Evolutionary conservation across 2,797 vertebrate genomes (phyloP), one percentile per base, ranked within the genome.

Genomic region (Myotis pilosus): DNA sequence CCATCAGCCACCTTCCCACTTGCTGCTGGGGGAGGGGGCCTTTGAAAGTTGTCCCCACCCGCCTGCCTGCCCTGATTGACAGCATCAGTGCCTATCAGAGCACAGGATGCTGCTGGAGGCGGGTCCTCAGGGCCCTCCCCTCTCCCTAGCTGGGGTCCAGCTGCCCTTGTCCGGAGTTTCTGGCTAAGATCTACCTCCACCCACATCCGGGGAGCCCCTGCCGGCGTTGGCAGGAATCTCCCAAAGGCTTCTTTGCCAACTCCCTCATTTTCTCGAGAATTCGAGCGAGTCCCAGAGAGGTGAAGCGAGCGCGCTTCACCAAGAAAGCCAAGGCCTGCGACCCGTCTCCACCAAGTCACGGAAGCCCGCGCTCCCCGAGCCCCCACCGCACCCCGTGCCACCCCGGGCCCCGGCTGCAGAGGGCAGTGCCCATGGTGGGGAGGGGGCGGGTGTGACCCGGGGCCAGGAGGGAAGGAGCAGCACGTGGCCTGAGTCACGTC

Each of bases 341-440:
- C 28, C 20, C 53, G 16, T 60, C 44, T 10, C 9, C 0, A 13
- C 19, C 2, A 8, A n/a, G 23, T 41, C 41, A 36, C 41, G 0
- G 28, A 13, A 15, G 57, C 57, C 28, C 60, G 28, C 28, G 5
- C 2, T 62, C 30, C 30, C 62, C 17, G 62, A 64, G 62, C 30
- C 62, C 30, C 13, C 28, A 62, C 28, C 12, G 1, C 60, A 15
- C 3, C 28, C 44, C 12, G 15, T 28, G 76, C 44, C 64, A 7
- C 23, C 36, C 20, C 64, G 41, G 47, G 3, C 82, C 36, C 69
- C 30, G 17, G 68, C 49, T 51, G 83, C 75, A 85, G 80, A 25
- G 8, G 64, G 75, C 79, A 68, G 89, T 41, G 38, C 44, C 57
- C 1, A 4, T 0, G n/a, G 60, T 30, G 44, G 8, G 1, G 60